These are phyloP conservation scores for Heliconius nattereri DNA, from an alignment of 1,140 invertebrate genomes.

Conservation along the genomic window DNA sequence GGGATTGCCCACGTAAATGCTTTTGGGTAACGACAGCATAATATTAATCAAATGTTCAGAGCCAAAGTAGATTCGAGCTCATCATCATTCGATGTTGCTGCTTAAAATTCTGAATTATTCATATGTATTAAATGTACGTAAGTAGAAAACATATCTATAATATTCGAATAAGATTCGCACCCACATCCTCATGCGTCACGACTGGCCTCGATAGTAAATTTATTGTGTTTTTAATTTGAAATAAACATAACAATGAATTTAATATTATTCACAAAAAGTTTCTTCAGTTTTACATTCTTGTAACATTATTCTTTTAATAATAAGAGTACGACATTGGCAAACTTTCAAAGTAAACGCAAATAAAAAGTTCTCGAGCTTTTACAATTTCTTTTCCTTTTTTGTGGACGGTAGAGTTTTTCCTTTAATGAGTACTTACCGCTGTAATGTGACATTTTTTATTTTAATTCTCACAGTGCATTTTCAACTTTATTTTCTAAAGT, in stretches of 20 bases:
- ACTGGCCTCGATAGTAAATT: no score
- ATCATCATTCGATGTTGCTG: no score
- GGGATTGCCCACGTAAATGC: constrained; percentile 23
- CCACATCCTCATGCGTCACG: no score
- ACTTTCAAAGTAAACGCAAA: constrained; percentile 9
- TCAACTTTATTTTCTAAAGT: no score
- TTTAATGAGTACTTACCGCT: background rate
- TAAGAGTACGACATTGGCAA: background rate
- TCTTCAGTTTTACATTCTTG: background rate
- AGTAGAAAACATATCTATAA: no score
- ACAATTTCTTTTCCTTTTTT: background rate
- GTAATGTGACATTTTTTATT: no score
- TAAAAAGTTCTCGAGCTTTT: background rate
- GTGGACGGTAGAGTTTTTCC: background rate
- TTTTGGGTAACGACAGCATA: constrained; percentile 17
- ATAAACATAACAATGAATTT: background rate
- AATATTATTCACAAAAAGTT: background rate
- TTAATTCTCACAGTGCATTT: no score
- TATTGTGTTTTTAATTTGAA: background rate
- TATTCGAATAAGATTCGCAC: no score
- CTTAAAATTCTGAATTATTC: no score
- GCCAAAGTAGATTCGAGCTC: no score
- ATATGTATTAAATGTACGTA: no score
- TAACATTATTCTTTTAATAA: background rate
- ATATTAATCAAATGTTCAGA: background rate